Evolutionary conservation across 2,888 invertebrate species (phyloP), one percentile per base, ranked within the genome.

Genomic region (Plebejus argus): DNA sequence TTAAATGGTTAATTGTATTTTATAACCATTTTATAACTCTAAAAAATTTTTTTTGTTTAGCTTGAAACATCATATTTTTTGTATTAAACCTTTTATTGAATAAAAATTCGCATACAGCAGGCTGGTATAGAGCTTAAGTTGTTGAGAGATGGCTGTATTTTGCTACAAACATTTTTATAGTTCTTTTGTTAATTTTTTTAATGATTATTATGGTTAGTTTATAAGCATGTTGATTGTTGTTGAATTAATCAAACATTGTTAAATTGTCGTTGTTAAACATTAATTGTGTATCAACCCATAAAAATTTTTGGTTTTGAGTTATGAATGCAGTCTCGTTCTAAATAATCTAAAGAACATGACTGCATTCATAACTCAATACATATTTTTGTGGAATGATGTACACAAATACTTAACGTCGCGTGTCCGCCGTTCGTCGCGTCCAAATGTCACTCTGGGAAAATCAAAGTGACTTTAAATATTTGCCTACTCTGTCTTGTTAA

Each of bases 141-240:
- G 23, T 23, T 58, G 58, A 20, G 58, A 58, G 58, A n/a, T 12
- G 61, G 23, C 23, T 12, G 61, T 23, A 28, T 61, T 61, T 23
- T 61, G 12, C 35, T 28, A 76, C 66, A 71, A 74, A 72, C 70
- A 15, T 45, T 76, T 78, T 77, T 61, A 78, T 78, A 23, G 61
- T 5, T 78, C 23, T 49, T 33, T 76, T 77, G 23, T 77, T 49
- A 15, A 70, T 49, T 76, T 76, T 56, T 74, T 53, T 76, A 70
- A 70, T 76, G 76, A 49, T 35, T 70, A 66, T 53, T 76, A 58
- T 53, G 23, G 61, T 61, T 61, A 76, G 49, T 78, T 81, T 78
- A 78, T 72, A 72, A 79, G 79, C 78, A 66, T 78, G 79, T 80
- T 81, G 80, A 82, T 79, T 82, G 77, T 79, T 75, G 39, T 58